Evolutionary conservation across 2,888 invertebrate genomes (phyloP).

Genomic region (Podabrus alpinus): DNA sequence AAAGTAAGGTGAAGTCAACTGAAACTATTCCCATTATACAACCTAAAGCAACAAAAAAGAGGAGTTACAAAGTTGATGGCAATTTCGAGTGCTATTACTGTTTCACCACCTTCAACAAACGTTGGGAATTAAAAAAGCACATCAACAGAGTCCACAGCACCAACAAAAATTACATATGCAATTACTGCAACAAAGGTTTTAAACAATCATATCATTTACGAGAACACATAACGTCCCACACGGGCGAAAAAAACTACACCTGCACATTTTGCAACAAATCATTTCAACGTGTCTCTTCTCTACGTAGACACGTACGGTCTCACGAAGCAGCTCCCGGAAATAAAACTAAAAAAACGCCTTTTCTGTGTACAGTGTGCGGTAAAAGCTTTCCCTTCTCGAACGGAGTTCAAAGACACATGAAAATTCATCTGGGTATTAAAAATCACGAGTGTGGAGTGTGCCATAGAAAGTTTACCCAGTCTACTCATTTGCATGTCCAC

Average conservation of each 20-base stretch:
- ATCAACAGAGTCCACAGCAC: slow-evolving; percentile 35
- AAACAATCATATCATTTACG: slow-evolving; percentile 44
- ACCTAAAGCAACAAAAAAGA: slow-evolving; percentile 4
- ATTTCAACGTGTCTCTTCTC: slow-evolving; percentile 45
- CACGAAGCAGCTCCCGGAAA: slow-evolving; percentile 45
- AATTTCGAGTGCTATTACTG: slow-evolving; percentile 39
- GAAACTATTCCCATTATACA: neutral
- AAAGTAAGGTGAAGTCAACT: neutral
- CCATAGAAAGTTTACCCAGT: slow-evolving; percentile 51
- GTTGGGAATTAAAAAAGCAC: slow-evolving; percentile 42
- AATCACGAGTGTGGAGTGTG: slow-evolving; percentile 52
- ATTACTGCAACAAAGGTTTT: slow-evolving; percentile 41
- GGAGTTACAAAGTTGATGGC: slow-evolving; percentile 3
- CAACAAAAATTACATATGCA: slow-evolving; percentile 37
- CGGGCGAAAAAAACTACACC: slow-evolving; percentile 44
- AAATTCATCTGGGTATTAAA: slow-evolving; percentile 51
- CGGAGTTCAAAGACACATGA: slow-evolving; percentile 50
- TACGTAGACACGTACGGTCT: slow-evolving; percentile 43
- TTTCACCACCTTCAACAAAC: slow-evolving; percentile 36
- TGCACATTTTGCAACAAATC: slow-evolving; percentile 46
- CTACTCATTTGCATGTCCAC: slow-evolving; percentile 57
- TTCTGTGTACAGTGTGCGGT: slow-evolving; percentile 49
- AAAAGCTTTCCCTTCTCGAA: slow-evolving; percentile 50
- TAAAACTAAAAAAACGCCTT: slow-evolving; percentile 48
- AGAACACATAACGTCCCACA: slow-evolving; percentile 47